Evolutionary conservation across 2,888 invertebrate genomes (phyloP), one percentile per base, ranked within the genome.

Genomic region (Cataglyphis rosenhaueri): DNA sequence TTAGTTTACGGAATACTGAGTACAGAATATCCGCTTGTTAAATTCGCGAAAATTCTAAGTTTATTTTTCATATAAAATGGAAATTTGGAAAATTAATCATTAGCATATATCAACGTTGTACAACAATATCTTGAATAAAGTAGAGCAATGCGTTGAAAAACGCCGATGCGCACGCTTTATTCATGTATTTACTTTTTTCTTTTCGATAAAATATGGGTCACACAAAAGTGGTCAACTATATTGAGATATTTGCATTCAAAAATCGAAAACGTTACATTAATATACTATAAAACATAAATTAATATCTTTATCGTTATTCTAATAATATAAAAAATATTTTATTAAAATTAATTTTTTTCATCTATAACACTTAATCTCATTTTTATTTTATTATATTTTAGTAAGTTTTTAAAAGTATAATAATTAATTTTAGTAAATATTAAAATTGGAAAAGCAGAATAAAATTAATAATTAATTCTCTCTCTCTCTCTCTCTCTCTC

Each of bases 141-240:
- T 57, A 66, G 32, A 25, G 38, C 55, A 25, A 55, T 65, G 52
- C 15, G 55, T 76, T 76, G 68, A 59, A 78, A 59, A 78, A 18
- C 15, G 9, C 38, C 25, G 35, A 38, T 21, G 21, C 5, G 25
- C 6, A 57, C 9, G 57, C 1, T 57, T 18, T 59, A 59, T 68
- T 68, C 44, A 21, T 29, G 21, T 78, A 44, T 78, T 78, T 78
- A 68, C 15, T 48, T 18, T 78, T 59, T 76, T 9, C 55, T 70
- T 78, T 68, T 21, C 29, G 25, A 59, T 44, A 59, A 78, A 68
- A 32, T 52, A 52, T 78, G 29, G 68, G 32, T 78, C 78, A 68
- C 15, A 57, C 15, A 78, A 78, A 68, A 44, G 68, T 21, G 59
- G 21, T 68, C 57, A 68, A 64, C 32, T 68, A 41, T 68, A 78